These are phyloP conservation scores for Anoplophora glabripennis DNA, from an alignment of 1,140 invertebrate genomes.

Conservation along the genomic window DNA sequence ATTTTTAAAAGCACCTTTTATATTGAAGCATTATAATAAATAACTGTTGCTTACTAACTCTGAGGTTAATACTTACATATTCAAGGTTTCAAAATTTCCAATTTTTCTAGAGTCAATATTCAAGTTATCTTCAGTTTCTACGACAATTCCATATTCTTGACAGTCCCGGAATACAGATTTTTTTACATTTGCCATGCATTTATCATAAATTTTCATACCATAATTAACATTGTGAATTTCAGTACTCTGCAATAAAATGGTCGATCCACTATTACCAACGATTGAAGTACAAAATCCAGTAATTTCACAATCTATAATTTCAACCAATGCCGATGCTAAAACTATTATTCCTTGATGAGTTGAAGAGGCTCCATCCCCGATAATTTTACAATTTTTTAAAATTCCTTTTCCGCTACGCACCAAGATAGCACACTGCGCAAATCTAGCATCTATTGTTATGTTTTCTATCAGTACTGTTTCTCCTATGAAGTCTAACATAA, in stretches of 20 bases:
- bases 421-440: conserved; percentile 48
- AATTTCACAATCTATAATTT: conserved; percentile 46
- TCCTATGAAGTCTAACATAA: conserved; percentile 48
- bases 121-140: conserved; percentile 35
- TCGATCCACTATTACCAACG: conserved; percentile 40
- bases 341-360: conserved; percentile 51
- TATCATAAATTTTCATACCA: conserved; percentile 43
- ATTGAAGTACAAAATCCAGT: conserved; percentile 47
- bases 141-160: conserved; percentile 39
- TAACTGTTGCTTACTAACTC: not conserved
- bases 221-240: conserved; percentile 33
- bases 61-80: conserved; percentile 25
- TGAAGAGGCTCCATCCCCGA: conserved; percentile 45
- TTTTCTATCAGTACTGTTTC: conserved; percentile 47
- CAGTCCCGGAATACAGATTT: conserved; percentile 35
- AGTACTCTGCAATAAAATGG: conserved; percentile 32
- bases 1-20: too few relatives aligned
- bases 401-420: conserved; percentile 43
- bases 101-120: conserved; percentile 6
- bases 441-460: conserved; percentile 48
- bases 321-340: conserved; percentile 39
- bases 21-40: not conserved
- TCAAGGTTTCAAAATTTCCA: conserved; percentile 38
- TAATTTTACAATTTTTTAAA: conserved; percentile 45
- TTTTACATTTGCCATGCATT: conserved; percentile 31